phyloP scores from a whole-genome alignment of 2,888 invertebrate species.

The Synanthedon andrenaeformis region DNA sequence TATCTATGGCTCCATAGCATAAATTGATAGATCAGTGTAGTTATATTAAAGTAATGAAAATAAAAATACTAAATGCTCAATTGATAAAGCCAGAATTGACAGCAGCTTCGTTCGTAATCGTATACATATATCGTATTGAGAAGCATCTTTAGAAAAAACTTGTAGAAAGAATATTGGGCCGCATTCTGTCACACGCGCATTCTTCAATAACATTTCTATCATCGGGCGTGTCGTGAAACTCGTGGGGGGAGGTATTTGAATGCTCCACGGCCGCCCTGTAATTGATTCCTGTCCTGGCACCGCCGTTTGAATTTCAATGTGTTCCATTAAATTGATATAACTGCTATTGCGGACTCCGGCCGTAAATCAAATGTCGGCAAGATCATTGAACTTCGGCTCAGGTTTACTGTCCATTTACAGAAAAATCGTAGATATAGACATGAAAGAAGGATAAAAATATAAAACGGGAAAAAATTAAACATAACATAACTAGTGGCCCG shows the following conservation, averaged over 20 bases:
- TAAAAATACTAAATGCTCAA: too few species aligned
- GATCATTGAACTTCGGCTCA: not conserved
- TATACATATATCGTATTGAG: too few species aligned
- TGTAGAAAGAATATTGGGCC: slow-evolving; percentile 38
- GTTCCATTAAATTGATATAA: slow-evolving; percentile 64
- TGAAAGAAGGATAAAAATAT: too few species aligned
- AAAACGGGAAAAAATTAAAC: too few species aligned
- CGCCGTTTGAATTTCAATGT: slow-evolving; percentile 63
- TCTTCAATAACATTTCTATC: slow-evolving; percentile 61
- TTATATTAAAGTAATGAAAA: too few species aligned
- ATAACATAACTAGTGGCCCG: too few species aligned
- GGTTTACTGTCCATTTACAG: too few species aligned
- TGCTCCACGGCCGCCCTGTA: slow-evolving; percentile 35
- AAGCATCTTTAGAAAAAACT: slow-evolving; percentile 4
- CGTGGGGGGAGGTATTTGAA: slow-evolving; percentile 49
- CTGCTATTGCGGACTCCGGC: slow-evolving; percentile 22
- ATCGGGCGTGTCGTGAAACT: slow-evolving; percentile 21
- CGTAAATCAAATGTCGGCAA: not conserved
- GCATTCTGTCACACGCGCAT: slow-evolving; percentile 66
- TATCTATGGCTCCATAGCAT: too few species aligned
- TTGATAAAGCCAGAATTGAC: too few species aligned
- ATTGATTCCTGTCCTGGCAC: slow-evolving; percentile 58
- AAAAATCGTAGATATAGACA: too few species aligned
- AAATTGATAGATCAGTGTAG: too few species aligned
- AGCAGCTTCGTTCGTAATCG: too few species aligned